Evolutionary conservation across 2,113 vertebrate genomes (phyloP).

Genomic region (Columba janthina): DNA sequence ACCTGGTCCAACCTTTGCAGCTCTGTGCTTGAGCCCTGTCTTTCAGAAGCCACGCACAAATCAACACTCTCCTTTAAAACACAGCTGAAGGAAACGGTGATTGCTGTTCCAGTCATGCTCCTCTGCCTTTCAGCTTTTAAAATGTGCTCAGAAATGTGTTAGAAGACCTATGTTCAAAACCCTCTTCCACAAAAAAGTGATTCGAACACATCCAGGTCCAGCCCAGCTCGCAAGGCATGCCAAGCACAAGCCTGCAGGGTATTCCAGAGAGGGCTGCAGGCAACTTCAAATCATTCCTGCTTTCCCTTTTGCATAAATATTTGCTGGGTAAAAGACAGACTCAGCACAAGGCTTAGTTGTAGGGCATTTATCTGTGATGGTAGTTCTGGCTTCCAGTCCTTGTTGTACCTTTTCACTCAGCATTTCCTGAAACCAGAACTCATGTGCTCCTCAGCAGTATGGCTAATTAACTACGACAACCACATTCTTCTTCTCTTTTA

Average conservation of each 20-base stretch:
- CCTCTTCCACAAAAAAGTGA: neutral
- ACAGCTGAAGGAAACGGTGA: neutral
- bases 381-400: neutral
- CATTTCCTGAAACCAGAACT: neutral
- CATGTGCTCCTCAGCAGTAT: neutral
- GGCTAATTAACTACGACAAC: neutral
- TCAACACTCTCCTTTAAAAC: neutral
- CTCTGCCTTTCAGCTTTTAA: neutral
- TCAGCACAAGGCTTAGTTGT: neutral
- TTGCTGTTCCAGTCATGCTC: neutral
- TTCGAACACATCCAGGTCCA: neutral
- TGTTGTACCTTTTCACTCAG: neutral
- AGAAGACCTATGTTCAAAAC: neutral
- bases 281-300: neutral
- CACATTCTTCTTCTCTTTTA: neutral
- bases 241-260: neutral
- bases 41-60: neutral
- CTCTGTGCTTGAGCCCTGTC: neutral
- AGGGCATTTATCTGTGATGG: neutral
- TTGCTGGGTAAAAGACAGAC: neutral
- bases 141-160: neutral
- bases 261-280: neutral
- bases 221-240: accelerated
- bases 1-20: neutral
- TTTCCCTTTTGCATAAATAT: neutral